A percentile compares a stretch with the other conserved stretches of the same genome.
These are phyloP conservation scores for Alviniconcha strummeri DNA, from an alignment of 2,888 invertebrate species.

Conservation along the genomic window DNA sequence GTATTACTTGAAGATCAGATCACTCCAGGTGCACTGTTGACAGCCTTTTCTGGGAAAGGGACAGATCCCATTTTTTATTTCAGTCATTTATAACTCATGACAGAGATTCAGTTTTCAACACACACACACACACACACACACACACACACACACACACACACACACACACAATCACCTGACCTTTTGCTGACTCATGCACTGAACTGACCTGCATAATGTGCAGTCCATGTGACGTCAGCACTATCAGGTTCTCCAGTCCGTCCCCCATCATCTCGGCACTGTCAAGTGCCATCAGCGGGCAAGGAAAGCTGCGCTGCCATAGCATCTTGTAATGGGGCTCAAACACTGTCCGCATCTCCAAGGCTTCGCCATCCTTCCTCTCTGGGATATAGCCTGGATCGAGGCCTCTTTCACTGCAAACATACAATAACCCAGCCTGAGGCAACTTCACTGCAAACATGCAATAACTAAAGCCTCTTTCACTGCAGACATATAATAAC, in stretches of 20 bases:
- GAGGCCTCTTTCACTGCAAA: not conserved
- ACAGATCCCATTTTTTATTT: too few species aligned
- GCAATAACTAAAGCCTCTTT: too few species aligned
- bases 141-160: not conserved
- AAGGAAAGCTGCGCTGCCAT: constrained; percentile 77
- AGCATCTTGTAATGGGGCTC: constrained; percentile 58
- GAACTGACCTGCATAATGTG: constrained; percentile 78
- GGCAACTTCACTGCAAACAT: too few species aligned
- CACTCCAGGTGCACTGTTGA: too few species aligned
- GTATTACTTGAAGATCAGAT: too few species aligned
- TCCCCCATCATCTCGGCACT: constrained; percentile 81
- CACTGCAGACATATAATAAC: not conserved
- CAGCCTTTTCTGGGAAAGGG: too few species aligned
- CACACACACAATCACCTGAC: not conserved
- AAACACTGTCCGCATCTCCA: constrained; percentile 17
- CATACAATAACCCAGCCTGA: too few species aligned
- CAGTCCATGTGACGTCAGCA: constrained; percentile 81
- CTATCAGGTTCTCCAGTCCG: constrained; percentile 80
- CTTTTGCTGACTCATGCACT: too few species aligned
- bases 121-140: not conserved
- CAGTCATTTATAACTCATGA: too few species aligned
- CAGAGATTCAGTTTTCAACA: too few species aligned
- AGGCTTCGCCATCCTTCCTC: not conserved
- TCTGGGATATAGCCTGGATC: not conserved
- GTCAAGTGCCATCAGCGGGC: constrained; percentile 79